A percentile compares a stretch with the other conserved stretches of the same genome.
phyloP scores from a whole-genome alignment of 2,797 vertebrate genomes.

The Syndactyla subalaris region DNA sequence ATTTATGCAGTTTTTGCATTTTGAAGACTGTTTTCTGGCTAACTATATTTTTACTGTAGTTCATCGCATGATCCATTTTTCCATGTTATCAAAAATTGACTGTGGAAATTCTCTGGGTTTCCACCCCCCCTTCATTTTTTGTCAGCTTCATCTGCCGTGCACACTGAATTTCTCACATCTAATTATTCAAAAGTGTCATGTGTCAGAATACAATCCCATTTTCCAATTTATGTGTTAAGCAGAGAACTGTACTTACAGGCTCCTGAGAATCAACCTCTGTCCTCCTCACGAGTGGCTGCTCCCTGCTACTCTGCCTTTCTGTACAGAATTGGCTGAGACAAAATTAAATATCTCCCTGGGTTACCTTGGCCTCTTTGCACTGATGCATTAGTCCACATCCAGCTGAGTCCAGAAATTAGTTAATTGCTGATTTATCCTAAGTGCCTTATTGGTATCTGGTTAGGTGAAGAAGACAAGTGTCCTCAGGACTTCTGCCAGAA shows the following conservation, averaged over 20 bases:
- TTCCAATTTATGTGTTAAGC: slow-evolving; percentile 20
- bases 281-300: background rate
- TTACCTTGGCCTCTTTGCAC: background rate
- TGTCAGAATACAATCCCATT: slow-evolving; percentile 36
- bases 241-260: background rate
- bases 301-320: background rate
- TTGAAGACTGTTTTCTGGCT: background rate
- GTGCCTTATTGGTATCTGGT: background rate
- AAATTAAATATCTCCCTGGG: slow-evolving; percentile 17
- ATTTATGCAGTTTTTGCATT: background rate
- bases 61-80: background rate
- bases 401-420: background rate
- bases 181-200: slow-evolving; percentile 22
- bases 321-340: background rate
- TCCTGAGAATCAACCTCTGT: background rate
- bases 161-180: slow-evolving; percentile 24
- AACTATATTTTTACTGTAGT: background rate
- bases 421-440: background rate
- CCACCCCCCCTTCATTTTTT: background rate
- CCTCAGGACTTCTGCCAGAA: background rate
- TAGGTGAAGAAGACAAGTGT: background rate
- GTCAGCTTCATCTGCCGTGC: slow-evolving; percentile 8
- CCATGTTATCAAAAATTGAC: background rate
- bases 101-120: background rate
- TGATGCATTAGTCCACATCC: background rate